These are phyloP conservation scores for Heterodera filipjevi DNA, from an alignment of 2,888 invertebrate genomes.

Conservation along the genomic window DNA sequence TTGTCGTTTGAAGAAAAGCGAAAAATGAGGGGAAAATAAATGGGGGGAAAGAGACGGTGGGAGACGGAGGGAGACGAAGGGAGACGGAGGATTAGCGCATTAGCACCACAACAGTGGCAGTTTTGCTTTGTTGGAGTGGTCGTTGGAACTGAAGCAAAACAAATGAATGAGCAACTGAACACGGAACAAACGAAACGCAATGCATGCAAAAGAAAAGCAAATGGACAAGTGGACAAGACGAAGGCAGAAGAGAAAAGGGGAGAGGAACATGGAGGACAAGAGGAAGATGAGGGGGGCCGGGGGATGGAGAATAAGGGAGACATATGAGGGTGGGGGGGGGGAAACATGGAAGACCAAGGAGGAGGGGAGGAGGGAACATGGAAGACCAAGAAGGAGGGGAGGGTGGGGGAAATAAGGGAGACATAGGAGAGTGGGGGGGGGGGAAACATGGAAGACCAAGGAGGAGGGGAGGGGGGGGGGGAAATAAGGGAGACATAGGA, in stretches of 20 bases:
- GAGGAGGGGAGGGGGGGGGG: too few relatives aligned
- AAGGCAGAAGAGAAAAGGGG: not conserved
- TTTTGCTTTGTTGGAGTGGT: conserved; percentile 8
- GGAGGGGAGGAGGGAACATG: too few relatives aligned
- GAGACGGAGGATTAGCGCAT: not conserved
- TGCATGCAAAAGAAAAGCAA: not conserved
- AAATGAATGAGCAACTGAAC: not conserved
- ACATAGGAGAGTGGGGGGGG: not conserved
- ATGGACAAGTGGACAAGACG: not conserved
- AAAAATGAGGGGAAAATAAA: not conserved
- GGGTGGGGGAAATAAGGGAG: not conserved
- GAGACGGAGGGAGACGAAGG: too few relatives aligned
- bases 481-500: not conserved
- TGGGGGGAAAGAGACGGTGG: not conserved
- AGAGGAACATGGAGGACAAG: not conserved
- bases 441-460: not conserved
- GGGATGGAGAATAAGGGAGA: not conserved
- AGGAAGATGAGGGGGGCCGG: too few relatives aligned
- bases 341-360: too few relatives aligned
- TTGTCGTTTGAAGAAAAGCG: not conserved
- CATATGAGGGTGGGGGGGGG: too few relatives aligned
- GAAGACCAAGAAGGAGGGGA: too few relatives aligned
- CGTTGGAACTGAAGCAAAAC: not conserved
- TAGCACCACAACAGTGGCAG: not conserved
- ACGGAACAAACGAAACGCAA: not conserved